Evolutionary conservation across 2,113 vertebrate species (phyloP).

Genomic region (Mystacornis crossleyi): DNA sequence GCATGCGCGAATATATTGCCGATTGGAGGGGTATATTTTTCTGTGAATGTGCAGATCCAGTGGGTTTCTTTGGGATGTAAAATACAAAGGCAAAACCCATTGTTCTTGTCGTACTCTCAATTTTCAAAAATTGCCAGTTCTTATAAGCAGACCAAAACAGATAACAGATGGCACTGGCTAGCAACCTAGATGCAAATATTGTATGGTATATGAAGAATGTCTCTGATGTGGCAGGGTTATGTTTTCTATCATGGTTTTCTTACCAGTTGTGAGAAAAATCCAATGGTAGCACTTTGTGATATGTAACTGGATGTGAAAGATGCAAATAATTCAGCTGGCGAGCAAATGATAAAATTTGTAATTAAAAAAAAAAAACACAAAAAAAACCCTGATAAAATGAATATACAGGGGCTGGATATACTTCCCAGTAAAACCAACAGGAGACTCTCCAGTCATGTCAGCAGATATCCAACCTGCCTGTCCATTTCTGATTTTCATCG

Average conservation of each 20-base stretch:
- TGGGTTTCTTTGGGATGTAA: background rate
- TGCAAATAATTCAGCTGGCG: background rate
- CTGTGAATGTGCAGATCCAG: background rate
- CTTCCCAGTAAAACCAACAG: background rate
- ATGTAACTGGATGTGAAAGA: background rate
- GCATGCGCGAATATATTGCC: background rate
- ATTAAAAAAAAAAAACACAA: too few relatives aligned
- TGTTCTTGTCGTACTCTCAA: constrained; percentile 18
- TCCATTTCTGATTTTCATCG: background rate
- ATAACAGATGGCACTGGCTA: constrained; percentile 52
- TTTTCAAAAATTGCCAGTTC: constrained; percentile 23
- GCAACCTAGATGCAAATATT: constrained; percentile 43
- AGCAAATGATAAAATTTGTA: background rate
- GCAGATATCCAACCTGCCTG: background rate
- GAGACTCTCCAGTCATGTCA: background rate
- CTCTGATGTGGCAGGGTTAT: constrained; percentile 31
- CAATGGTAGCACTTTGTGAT: background rate
- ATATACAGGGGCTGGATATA: fast-evolving
- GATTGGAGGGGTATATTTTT: background rate
- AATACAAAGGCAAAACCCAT: background rate
- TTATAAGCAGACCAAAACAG: constrained; percentile 48
- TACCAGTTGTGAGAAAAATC: background rate
- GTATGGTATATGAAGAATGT: background rate
- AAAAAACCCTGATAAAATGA: background rate
- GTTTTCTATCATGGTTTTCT: constrained; percentile 46